A percentile compares a stretch with the other conserved stretches of the same genome.
Evolutionary conservation across 2,888 invertebrate genomes (phyloP).

Genomic region (Stenurella melanura): DNA sequence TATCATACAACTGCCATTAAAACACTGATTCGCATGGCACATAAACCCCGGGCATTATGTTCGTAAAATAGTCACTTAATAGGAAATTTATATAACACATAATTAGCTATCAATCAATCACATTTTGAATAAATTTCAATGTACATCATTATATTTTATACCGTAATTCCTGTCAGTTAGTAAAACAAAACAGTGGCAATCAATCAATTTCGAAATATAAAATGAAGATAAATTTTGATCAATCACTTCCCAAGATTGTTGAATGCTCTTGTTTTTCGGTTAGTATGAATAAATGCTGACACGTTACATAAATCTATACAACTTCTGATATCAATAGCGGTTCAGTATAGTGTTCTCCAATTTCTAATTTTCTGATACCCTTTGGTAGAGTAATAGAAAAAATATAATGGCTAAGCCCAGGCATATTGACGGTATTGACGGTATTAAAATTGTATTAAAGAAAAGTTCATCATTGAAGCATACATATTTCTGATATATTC

Average conservation of each 20-base stretch:
- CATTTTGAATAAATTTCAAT: background rate
- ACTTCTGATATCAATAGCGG: too few species aligned
- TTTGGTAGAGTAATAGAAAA: too few species aligned
- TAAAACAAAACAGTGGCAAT: conserved; percentile 4
- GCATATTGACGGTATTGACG: too few species aligned
- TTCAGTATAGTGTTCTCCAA: too few species aligned
- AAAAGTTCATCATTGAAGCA: too few species aligned
- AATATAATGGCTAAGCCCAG: too few species aligned
- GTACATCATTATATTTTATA: conserved; percentile 7
- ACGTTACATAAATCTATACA: background rate
- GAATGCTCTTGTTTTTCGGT: background rate
- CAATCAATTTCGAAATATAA: background rate
- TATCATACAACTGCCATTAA: background rate
- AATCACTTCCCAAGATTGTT: background rate
- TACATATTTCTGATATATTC: too few species aligned
- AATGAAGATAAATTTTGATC: conserved; percentile 7
- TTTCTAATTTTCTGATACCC: too few species aligned
- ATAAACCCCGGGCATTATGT: background rate
- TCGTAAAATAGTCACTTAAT: background rate
- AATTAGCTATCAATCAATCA: background rate
- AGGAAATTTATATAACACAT: background rate
- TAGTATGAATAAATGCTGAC: background rate
- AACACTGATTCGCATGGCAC: background rate
- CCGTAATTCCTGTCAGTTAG: background rate
- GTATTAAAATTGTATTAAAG: too few species aligned